Evolutionary conservation across 2,888 invertebrate species (phyloP).

Genomic region (Perdita meconis): DNA sequence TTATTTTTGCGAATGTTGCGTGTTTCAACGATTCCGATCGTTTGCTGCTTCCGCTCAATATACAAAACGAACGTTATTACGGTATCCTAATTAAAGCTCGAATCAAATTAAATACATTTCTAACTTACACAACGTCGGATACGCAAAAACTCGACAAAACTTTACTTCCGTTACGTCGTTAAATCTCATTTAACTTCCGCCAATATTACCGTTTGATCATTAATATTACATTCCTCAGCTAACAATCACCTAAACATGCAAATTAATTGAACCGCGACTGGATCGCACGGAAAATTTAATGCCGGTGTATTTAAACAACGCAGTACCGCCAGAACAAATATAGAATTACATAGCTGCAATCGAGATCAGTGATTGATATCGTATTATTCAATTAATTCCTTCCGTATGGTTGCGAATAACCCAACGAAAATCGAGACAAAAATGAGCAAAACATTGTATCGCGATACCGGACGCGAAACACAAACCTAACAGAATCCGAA

Average conservation of each 20-base stretch:
- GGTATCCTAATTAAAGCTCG: neutral
- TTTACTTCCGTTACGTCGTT: too few species aligned
- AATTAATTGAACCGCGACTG: slow-evolving; percentile 11
- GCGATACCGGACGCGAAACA: neutral
- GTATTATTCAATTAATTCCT: slow-evolving; percentile 29
- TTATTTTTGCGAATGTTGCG: slow-evolving; percentile 23
- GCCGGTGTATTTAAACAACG: slow-evolving; percentile 9
- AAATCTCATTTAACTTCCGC: neutral
- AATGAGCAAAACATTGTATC: neutral
- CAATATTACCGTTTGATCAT: slow-evolving; percentile 2
- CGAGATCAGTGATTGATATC: slow-evolving; percentile 16
- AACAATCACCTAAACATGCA: slow-evolving; percentile 21
- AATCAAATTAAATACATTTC: slow-evolving; percentile 3
- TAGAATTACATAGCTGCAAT: slow-evolving; percentile 7
- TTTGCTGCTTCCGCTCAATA: neutral
- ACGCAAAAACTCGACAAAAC: neutral
- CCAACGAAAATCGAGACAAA: neutral
- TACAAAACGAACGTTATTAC: neutral
- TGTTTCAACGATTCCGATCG: slow-evolving; percentile 2
- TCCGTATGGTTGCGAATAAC: neutral
- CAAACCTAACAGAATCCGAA: too few species aligned
- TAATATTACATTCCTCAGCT: slow-evolving; percentile 5
- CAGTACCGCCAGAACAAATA: neutral
- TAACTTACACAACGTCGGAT: neutral
- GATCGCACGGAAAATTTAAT: neutral